Conservation (phyloP, 2,888 invertebrate species). For the Euclidia mi region DNA sequence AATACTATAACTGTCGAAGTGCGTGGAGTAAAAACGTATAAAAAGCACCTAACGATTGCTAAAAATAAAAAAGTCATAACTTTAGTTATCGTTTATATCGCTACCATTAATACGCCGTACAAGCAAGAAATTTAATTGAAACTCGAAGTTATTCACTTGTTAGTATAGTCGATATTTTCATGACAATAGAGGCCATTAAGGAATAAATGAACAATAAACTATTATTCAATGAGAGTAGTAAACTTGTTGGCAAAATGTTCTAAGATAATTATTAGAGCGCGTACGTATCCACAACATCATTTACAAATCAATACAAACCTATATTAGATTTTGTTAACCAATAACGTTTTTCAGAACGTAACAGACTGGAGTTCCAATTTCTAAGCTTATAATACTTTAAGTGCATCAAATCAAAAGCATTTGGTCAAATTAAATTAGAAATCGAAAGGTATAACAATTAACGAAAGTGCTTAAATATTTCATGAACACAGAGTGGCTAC, state of each 20-base stretch:
- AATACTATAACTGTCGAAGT: constrained; percentile 14
- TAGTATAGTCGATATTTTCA: constrained; percentile 53
- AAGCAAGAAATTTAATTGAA: constrained; percentile 50
- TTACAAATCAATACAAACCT: too few relatives aligned
- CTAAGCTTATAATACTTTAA: not conserved
- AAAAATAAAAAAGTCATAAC: constrained; percentile 41
- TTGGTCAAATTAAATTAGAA: not conserved
- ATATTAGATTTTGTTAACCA: too few relatives aligned
- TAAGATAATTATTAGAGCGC: too few relatives aligned
- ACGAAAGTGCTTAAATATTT: constrained; percentile 8
- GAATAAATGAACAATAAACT: constrained; percentile 28
- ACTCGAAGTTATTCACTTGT: constrained; percentile 57
- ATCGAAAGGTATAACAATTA: constrained; percentile 7
- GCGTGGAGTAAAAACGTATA: constrained; percentile 24
- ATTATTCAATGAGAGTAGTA: constrained; percentile 15
- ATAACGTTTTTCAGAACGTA: too few relatives aligned
- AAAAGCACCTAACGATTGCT: constrained; percentile 29
- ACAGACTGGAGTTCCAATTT: not conserved
- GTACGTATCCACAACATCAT: too few relatives aligned
- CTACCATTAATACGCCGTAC: constrained; percentile 33
- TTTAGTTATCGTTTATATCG: constrained; percentile 28
- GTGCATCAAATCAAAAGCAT: not conserved
- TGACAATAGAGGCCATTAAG: constrained; percentile 53
- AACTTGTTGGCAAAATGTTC: not conserved
- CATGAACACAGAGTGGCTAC: not conserved